Evolutionary conservation across 2,113 vertebrate species (phyloP), one percentile per base, ranked within the genome.

Genomic region (Catharus minimus): DNA sequence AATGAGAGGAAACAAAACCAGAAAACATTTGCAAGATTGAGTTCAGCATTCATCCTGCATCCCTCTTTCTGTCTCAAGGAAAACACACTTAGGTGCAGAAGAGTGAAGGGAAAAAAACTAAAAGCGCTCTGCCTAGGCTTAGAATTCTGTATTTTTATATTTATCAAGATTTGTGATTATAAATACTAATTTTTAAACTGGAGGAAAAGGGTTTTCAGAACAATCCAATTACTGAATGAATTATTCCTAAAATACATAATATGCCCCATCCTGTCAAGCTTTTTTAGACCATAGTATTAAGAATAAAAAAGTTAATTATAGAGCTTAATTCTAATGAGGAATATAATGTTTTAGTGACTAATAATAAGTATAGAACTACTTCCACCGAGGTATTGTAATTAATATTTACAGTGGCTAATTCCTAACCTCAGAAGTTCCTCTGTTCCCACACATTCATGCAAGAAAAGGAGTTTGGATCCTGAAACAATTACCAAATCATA

Each of bases 171-270:
- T 66, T 95, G 36, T 73, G 66, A 87, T 84, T 95, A 56, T 88
- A 92, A 95, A 88, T 67, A 56, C 58, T 73, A 82, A 76, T 81
- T 64, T 50, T 91, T 78, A 75, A 87, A 86, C 86, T 78, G 62
- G n/a, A 84, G 32, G 81, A 82, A 89, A 72, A 65, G 47, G 62
- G 86, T 69, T 92, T 97, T 95, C 53, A 95, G 47, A 82, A 93
- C 41, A 95, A 95, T 93, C 93, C 76, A 90, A 92, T 96, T 94
- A 68, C 2, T 26, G 39, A 85, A 91, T 55, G 64, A 64, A 93
- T 91, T 94, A 88, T 96, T 88, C 89, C 38, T 82, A 74, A 95
- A 93, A 82, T 66, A 86, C 15, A 82, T 95, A 90, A 94, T 90
- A 76, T 94, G 30, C 32, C 93, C 28, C 49, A 39, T 91, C 52